phyloP scores from a whole-genome alignment of 2,888 invertebrate genomes.

The Hyposoter didymator region DNA sequence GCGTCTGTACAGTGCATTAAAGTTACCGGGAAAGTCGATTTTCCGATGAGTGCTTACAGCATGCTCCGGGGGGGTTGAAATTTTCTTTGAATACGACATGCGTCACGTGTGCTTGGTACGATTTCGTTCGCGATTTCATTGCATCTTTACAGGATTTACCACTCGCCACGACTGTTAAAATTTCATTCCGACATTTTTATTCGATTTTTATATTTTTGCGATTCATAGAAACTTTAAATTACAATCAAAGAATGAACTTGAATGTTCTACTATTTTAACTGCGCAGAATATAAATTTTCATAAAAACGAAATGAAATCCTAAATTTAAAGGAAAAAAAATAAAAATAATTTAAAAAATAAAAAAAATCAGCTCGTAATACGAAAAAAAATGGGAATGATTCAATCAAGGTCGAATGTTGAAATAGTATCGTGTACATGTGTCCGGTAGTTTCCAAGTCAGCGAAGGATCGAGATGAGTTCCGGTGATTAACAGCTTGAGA shows the following conservation, averaged over 20 bases:
- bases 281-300: no score
- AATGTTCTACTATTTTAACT: neutral
- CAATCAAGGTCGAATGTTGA: neutral
- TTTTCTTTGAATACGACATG: slow-evolving; percentile 13
- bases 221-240: neutral
- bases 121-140: slow-evolving; percentile 19
- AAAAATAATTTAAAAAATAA: neutral
- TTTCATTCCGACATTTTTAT: neutral
- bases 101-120: slow-evolving; percentile 23
- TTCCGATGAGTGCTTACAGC: slow-evolving; percentile 33
- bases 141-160: slow-evolving; percentile 38
- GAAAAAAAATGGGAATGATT: neutral
- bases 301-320: neutral
- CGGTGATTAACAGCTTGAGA: slow-evolving; percentile 57
- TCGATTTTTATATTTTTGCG: neutral
- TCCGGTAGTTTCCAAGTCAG: neutral
- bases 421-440: neutral
- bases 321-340: neutral
- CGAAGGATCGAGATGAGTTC: neutral
- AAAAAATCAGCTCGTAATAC: neutral
- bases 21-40: slow-evolving; percentile 47
- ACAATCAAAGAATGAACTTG: no score
- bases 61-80: neutral
- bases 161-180: slow-evolving; percentile 33
- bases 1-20: slow-evolving; percentile 33